phyloP scores from a whole-genome alignment of 2,888 invertebrate genomes.

The Neuroscelio doddi region DNA sequence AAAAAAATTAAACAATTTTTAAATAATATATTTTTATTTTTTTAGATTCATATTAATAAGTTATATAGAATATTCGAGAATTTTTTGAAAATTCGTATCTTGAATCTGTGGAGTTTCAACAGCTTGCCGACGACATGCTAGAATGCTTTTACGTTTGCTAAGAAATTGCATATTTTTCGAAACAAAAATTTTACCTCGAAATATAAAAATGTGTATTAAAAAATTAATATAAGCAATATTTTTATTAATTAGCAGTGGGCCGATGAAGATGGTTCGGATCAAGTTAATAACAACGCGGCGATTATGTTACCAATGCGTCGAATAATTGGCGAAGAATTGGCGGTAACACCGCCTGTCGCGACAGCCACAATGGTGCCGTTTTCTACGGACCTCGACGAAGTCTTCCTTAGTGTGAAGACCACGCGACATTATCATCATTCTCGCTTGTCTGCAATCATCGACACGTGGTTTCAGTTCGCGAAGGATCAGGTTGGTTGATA shows the following conservation, averaged over 20 bases:
- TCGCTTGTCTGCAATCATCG: constrained; percentile 88
- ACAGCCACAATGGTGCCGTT: constrained; percentile 75
- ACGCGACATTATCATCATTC: constrained; percentile 89
- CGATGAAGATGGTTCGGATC: constrained; percentile 50
- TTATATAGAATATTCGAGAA: too few relatives aligned
- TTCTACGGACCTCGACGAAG: constrained; percentile 84
- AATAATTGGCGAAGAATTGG: constrained; percentile 58
- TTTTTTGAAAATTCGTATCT: too few relatives aligned
- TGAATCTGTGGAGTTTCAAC: too few relatives aligned
- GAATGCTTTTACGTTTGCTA: too few relatives aligned
- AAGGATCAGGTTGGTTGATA: constrained; percentile 79
- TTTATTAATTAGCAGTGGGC: constrained; percentile 52
- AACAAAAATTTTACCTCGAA: too few relatives aligned
- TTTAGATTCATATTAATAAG: too few relatives aligned
- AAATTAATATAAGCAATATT: constrained; percentile 15
- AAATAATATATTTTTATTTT: too few relatives aligned
- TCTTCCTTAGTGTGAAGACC: constrained; percentile 97
- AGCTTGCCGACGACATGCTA: too few relatives aligned
- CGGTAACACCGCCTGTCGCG: constrained; percentile 65
- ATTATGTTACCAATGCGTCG: constrained; percentile 55
- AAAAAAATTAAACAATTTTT: too few relatives aligned
- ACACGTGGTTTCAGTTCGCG: constrained; percentile 96
- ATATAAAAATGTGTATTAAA: not conserved
- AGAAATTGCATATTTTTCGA: too few relatives aligned
- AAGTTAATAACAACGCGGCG: constrained; percentile 50